Evolutionary conservation across 2,797 vertebrate genomes (phyloP).

Genomic region (Syngnathus rostellatus): DNA sequence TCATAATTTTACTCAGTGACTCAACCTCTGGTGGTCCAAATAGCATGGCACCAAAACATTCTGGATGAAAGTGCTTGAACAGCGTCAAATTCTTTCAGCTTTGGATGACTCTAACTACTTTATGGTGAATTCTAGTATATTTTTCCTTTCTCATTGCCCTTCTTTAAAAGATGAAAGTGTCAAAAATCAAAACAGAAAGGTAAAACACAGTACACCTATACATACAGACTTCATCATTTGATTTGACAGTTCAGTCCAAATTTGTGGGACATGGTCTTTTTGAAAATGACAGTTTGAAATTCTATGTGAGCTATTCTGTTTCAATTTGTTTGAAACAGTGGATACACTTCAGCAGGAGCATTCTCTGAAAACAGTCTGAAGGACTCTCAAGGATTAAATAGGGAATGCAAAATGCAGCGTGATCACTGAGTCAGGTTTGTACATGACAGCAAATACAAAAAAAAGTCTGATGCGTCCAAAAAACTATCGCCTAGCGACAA

Average conservation of each 20-base stretch:
- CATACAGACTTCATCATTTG: not conserved
- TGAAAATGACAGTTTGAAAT: not conserved
- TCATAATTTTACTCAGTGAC: not conserved
- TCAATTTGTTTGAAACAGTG: constrained; percentile 1
- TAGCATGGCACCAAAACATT: not conserved
- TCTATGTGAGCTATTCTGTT: not conserved
- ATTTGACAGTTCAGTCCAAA: not conserved
- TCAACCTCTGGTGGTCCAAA: not conserved
- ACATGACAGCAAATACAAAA: constrained; percentile 14
- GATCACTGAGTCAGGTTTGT: constrained; percentile 28
- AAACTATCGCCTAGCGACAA: constrained; percentile 28
- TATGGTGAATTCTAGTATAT: not conserved
- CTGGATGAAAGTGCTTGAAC: not conserved
- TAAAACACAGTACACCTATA: too few relatives aligned
- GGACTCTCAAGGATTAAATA: constrained; percentile 19
- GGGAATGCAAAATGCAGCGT: constrained; percentile 15
- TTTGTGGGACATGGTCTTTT: not conserved
- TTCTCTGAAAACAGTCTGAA: constrained; percentile 1
- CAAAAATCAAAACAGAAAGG: not conserved
- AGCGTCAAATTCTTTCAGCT: not conserved
- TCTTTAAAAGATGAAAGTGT: not conserved
- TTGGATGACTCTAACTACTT: not conserved
- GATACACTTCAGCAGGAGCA: not conserved
- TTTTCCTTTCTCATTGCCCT: not conserved
- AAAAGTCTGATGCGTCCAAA: constrained; percentile 32